Evolutionary conservation across 2,797 vertebrate genomes (phyloP).

Genomic region (Anisognathus igniventris): DNA sequence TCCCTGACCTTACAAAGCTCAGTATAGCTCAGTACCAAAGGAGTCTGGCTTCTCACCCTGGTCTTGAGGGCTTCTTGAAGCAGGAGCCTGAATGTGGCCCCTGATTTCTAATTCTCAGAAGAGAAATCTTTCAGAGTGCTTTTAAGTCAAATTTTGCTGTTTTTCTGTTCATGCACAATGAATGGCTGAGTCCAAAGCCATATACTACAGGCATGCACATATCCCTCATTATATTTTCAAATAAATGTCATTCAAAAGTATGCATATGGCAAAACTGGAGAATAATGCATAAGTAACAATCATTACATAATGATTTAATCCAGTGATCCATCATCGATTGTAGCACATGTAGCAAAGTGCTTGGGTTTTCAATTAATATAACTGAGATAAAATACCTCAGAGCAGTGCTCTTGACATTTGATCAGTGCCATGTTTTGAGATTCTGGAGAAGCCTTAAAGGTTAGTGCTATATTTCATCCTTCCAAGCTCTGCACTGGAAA

Average conservation of each 20-base stretch:
- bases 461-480: slow-evolving; percentile 46
- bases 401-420: slow-evolving; percentile 21
- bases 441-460: slow-evolving; percentile 52
- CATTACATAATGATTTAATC: not conserved
- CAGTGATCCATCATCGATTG: not conserved
- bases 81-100: not conserved
- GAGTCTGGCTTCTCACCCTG: not conserved
- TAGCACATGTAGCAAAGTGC: not conserved
- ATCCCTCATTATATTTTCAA: not conserved
- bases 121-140: not conserved
- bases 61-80: not conserved
- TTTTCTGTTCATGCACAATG: not conserved
- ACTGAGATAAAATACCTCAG: not conserved
- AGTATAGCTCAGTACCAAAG: not conserved
- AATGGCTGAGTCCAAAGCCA: not conserved
- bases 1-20: not conserved
- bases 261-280: not conserved
- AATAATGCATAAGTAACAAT: not conserved
- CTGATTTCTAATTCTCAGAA: not conserved
- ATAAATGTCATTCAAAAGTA: not conserved
- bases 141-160: not conserved
- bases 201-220: not conserved
- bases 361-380: not conserved
- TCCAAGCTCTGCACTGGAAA: not conserved
- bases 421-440: slow-evolving; percentile 5